Evolutionary conservation across 2,888 invertebrate species (phyloP).

Genomic region (Choreutis nemorana): DNA sequence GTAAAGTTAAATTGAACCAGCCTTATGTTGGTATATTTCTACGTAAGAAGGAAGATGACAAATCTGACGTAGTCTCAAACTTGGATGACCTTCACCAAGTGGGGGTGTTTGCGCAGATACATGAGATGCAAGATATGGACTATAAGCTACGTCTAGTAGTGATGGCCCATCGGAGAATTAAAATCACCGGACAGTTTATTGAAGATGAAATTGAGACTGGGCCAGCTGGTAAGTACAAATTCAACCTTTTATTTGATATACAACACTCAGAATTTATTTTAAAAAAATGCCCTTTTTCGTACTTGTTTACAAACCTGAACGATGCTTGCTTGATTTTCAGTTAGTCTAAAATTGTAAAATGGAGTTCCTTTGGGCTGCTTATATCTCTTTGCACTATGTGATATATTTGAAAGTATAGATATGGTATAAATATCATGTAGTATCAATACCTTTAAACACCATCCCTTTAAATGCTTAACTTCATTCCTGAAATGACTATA

Average conservation of each 20-base stretch:
- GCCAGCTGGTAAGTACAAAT: slow-evolving; percentile 60
- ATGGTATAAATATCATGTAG: too few relatives aligned
- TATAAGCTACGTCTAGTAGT: slow-evolving; percentile 90
- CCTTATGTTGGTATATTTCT: slow-evolving; percentile 98
- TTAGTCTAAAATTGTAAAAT: too few relatives aligned
- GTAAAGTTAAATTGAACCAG: slow-evolving; percentile 94
- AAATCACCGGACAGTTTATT: slow-evolving; percentile 79
- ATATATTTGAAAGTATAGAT: too few relatives aligned
- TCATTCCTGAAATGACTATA: slow-evolving; percentile 50
- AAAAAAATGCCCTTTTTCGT: too few relatives aligned
- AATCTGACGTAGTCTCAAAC: slow-evolving; percentile 83
- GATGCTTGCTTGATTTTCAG: too few relatives aligned
- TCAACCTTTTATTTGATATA: too few relatives aligned
- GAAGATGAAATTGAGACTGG: slow-evolving; percentile 74
- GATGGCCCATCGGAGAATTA: slow-evolving; percentile 91
- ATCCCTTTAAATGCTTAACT: slow-evolving; percentile 16
- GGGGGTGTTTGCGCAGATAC: slow-evolving; percentile 98
- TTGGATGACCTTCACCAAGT: slow-evolving; percentile 87
- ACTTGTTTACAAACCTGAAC: too few relatives aligned
- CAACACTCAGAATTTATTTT: too few relatives aligned
- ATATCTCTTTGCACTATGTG: too few relatives aligned
- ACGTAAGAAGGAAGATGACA: slow-evolving; percentile 89
- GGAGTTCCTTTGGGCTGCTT: too few relatives aligned
- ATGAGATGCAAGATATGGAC: slow-evolving; percentile 95
- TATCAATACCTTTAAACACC: background rate